A percentile compares a stretch with the other conserved stretches of the same genome.
These are phyloP conservation scores for Xenopus borealis DNA, from an alignment of 2,113 vertebrate species.

Conservation along the genomic window DNA sequence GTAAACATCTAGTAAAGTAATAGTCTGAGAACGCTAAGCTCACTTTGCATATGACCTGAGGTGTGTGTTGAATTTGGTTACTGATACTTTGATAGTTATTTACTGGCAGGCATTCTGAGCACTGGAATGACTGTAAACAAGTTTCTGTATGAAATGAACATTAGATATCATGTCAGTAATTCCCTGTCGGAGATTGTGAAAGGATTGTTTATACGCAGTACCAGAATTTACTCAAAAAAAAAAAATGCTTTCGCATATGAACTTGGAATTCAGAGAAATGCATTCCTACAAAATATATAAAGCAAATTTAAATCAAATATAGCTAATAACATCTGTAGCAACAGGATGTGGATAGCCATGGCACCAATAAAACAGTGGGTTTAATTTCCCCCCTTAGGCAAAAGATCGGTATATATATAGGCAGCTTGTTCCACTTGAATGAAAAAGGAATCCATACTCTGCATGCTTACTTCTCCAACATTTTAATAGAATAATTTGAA, in stretches of 20 bases:
- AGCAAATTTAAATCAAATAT: too few species aligned
- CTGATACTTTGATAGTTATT: slow-evolving; percentile 45
- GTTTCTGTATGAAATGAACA: slow-evolving; percentile 30
- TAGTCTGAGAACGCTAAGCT: slow-evolving; percentile 44
- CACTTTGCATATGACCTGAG: slow-evolving; percentile 43
- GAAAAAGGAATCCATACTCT: too few species aligned
- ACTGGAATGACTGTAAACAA: slow-evolving; percentile 35
- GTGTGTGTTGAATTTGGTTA: slow-evolving; percentile 44
- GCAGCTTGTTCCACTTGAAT: too few species aligned
- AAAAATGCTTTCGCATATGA: slow-evolving; percentile 17
- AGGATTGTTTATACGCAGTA: slow-evolving; percentile 1
- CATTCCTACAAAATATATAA: too few species aligned
- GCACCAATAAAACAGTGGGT: too few species aligned
- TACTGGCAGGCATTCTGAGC: slow-evolving; percentile 32
- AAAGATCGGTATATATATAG: too few species aligned
- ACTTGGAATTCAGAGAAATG: too few species aligned
- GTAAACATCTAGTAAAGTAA: slow-evolving; percentile 46
- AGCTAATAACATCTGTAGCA: too few species aligned
- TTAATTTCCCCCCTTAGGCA: too few species aligned
- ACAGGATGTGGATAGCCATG: too few species aligned
- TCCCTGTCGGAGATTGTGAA: background rate
- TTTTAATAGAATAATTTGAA: too few species aligned
- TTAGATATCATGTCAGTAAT: background rate
- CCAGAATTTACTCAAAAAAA: background rate
- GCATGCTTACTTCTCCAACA: too few species aligned